phyloP scores from a whole-genome alignment of 1,140 invertebrate species.

The Euwallacea fornicatus region DNA sequence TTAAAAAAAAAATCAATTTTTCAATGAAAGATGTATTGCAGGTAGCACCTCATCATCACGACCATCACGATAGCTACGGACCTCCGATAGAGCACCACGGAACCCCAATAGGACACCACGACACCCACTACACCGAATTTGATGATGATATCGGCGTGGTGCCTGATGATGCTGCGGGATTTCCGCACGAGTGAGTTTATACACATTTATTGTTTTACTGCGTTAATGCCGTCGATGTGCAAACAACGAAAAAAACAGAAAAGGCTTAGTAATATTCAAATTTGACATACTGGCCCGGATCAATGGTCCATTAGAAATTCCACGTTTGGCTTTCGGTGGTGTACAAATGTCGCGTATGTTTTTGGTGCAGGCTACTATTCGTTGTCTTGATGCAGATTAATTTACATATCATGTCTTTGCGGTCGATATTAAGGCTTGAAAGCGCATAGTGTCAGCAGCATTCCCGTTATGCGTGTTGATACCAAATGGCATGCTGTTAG shows the following conservation, averaged over 20 bases:
- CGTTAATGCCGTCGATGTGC: background rate
- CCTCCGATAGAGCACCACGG: slow-evolving; percentile 31
- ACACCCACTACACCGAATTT: slow-evolving; percentile 27
- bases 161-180: slow-evolving; percentile 29
- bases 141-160: slow-evolving; percentile 33
- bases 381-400: background rate
- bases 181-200: slow-evolving; percentile 30
- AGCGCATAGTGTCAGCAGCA: background rate
- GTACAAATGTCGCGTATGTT: background rate
- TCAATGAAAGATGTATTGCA: background rate
- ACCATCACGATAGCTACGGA: slow-evolving; percentile 28
- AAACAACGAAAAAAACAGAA: background rate
- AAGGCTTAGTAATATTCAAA: slow-evolving; percentile 1
- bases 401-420: slow-evolving; percentile 1
- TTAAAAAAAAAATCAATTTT: background rate
- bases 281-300: slow-evolving; percentile 7
- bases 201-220: background rate
- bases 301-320: background rate
- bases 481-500: background rate
- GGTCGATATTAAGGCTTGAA: background rate
- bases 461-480: background rate
- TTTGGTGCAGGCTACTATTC: background rate
- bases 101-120: slow-evolving; percentile 9
- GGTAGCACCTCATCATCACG: slow-evolving; percentile 22
- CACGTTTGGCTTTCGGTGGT: background rate